phyloP scores from a whole-genome alignment of 2,888 invertebrate species.

The Metalampra italica region DNA sequence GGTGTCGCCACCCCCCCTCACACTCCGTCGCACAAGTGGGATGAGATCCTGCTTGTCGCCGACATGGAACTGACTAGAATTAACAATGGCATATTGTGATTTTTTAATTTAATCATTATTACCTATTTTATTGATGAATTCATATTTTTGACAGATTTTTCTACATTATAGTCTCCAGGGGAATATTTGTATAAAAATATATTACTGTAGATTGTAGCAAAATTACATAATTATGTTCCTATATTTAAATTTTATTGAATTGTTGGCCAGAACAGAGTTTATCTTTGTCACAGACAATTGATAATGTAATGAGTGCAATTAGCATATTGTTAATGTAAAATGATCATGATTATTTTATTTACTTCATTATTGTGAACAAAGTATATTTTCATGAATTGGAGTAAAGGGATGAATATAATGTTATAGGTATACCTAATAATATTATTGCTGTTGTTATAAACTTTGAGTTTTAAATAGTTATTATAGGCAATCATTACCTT shows the following conservation, averaged over 20 bases:
- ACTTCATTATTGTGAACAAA: not conserved
- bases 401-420: not conserved
- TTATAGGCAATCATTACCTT: no score
- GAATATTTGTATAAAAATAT: conserved; percentile 23
- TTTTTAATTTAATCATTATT: conserved; percentile 28
- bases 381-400: not conserved
- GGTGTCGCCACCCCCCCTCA: conserved; percentile 63
- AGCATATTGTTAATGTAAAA: conserved; percentile 24
- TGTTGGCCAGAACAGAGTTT: conserved; percentile 53
- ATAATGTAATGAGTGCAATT: conserved; percentile 6
- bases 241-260: conserved; percentile 56
- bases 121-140: conserved; percentile 32
- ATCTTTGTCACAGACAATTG: conserved; percentile 40
- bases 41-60: conserved; percentile 76
- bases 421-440: no score
- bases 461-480: no score
- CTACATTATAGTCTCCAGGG: conserved; percentile 60
- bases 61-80: conserved; percentile 79
- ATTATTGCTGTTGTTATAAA: no score
- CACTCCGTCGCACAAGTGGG: conserved; percentile 74
- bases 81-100: conserved; percentile 66
- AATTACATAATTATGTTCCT: conserved; percentile 47
- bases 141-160: conserved; percentile 43
- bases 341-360: conserved; percentile 7
- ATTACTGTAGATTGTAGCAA: conserved; percentile 12